phyloP scores from a whole-genome alignment of 23 tunicate species.

The Aplidium turbinatum region DNA sequence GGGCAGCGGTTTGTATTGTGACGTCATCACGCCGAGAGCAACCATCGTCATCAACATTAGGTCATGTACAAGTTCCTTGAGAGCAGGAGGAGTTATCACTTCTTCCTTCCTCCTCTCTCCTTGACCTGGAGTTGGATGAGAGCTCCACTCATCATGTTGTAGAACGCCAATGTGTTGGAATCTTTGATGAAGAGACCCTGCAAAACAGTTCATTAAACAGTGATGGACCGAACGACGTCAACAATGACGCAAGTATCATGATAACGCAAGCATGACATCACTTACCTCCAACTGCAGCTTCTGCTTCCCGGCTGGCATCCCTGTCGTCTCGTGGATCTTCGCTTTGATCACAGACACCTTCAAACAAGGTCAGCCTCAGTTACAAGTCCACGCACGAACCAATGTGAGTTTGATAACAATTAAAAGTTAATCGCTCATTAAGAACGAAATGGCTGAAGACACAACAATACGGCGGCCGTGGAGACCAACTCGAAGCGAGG shows the following conservation, averaged over 20 bases:
- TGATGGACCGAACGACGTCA: background rate
- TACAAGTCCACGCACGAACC: too few relatives aligned
- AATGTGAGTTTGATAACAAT: too few relatives aligned
- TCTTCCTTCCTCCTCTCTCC: conserved; percentile 98
- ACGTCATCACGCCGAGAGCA: too few relatives aligned
- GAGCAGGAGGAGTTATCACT: too few relatives aligned
- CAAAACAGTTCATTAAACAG: background rate
- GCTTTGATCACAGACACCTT: conserved; percentile 98
- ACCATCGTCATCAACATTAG: too few relatives aligned
- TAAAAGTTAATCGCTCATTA: too few relatives aligned
- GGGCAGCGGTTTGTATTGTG: too few relatives aligned
- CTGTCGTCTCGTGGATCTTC: conserved; percentile 88
- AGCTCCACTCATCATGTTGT: conserved; percentile 69
- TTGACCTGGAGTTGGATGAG: conserved; percentile 76
- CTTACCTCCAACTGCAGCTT: conserved; percentile 89
- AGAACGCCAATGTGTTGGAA: conserved; percentile 86
- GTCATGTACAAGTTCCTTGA: too few relatives aligned
- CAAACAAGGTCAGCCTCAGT: too few relatives aligned
- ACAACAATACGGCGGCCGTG: too few relatives aligned
- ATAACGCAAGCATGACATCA: background rate
- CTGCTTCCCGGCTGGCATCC: conserved; percentile 97
- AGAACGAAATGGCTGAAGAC: too few relatives aligned
- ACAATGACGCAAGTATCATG: background rate
- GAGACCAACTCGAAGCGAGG: too few relatives aligned
- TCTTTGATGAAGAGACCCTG: conserved; percentile 92